A percentile compares a stretch with the other conserved stretches of the same genome.
These are phyloP conservation scores for Oryzias celebensis DNA, from an alignment of 2,113 vertebrate species.

Conservation along the genomic window DNA sequence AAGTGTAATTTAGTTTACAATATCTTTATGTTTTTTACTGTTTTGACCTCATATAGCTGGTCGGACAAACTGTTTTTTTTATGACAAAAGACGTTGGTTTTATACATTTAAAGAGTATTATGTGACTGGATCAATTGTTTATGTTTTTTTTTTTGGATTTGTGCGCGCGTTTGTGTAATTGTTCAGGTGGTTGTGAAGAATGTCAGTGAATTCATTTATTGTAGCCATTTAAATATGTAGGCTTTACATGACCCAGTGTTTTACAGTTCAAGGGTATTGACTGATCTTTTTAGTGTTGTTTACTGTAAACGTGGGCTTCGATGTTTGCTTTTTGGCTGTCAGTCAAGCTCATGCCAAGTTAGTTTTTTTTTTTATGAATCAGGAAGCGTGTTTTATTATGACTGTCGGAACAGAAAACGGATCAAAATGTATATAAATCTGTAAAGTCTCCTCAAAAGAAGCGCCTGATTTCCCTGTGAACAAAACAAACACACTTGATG, in stretches of 20 bases:
- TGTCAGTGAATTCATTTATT: constrained; percentile 52
- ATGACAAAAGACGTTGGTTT: constrained; percentile 66
- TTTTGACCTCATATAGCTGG: constrained; percentile 23
- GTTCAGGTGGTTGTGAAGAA: constrained; percentile 52
- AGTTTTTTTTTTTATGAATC: constrained; percentile 39
- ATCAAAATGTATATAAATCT: constrained; percentile 68
- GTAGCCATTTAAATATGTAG: constrained; percentile 53
- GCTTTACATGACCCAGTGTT: constrained; percentile 64
- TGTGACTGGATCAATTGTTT: constrained; percentile 52
- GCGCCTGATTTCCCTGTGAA: constrained; percentile 32
- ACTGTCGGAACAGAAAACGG: constrained; percentile 16
- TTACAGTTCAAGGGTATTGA: constrained; percentile 46
- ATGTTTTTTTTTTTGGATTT: constrained; percentile 23
- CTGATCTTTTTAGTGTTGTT: constrained; percentile 53
- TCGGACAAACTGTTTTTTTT: constrained; percentile 55
- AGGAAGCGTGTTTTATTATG: constrained; percentile 49
- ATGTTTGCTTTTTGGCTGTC: constrained; percentile 20
- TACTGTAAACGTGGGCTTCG: constrained; percentile 23
- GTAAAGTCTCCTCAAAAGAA: constrained; percentile 62
- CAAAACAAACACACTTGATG: constrained; percentile 24
- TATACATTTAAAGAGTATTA: constrained; percentile 78
- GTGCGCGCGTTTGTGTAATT: constrained; percentile 21
- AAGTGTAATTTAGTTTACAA: constrained; percentile 39
- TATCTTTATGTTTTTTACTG: constrained; percentile 19
- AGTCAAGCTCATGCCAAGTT: constrained; percentile 18